Evolutionary conservation across 2,888 invertebrate species (phyloP), one percentile per base, ranked within the genome.

Genomic region (Balanococcus diminutus): DNA sequence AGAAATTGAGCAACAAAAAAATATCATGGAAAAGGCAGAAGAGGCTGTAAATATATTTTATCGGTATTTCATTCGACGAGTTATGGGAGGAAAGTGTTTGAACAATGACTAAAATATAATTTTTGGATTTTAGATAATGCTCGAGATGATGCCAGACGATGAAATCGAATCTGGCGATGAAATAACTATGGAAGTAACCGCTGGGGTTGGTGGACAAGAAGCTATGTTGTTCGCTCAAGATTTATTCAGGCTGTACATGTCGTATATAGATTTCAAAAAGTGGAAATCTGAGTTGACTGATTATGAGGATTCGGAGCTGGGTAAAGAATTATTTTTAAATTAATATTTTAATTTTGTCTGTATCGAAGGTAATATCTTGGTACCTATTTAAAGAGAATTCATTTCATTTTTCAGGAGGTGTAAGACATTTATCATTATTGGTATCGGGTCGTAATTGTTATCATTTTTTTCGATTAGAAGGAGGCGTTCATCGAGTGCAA

Each of bases 181-280:
- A 61, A 89, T 93, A 32, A 90, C 96, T 81, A 89, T 98, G 72
- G 98, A 98, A 91, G 92, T 98, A 5, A 93, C 93, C 25, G 94
- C 97, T 0, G 98, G 98, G 0, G 97, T 97, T 0, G 99, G 99
- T 0, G 99, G 99, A 0, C 96, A 97, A 89, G 99, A 99, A 90
- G 96, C 99, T 0, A 98, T 98, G 97, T 90, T 99, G 1, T 99
- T 99, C 90, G 95, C 96, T 0, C 92, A 92, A 87, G 96, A 98
- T 89, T 90, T 99, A 0, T 94, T 95, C 87, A 91, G 95, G 16
- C 95, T 99, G 95, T 99, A 99, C 89, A 90, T 91, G 51, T 92
- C 92, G 56, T 96, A 95, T 90, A 92, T 94, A 0, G 89, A 91
- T 0, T 93, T 92, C 89, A 95, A 93, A 89, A 92, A 92, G 25